Evolutionary conservation across 2,797 vertebrate genomes (phyloP).

Genomic region (Eulemur mongoz): DNA sequence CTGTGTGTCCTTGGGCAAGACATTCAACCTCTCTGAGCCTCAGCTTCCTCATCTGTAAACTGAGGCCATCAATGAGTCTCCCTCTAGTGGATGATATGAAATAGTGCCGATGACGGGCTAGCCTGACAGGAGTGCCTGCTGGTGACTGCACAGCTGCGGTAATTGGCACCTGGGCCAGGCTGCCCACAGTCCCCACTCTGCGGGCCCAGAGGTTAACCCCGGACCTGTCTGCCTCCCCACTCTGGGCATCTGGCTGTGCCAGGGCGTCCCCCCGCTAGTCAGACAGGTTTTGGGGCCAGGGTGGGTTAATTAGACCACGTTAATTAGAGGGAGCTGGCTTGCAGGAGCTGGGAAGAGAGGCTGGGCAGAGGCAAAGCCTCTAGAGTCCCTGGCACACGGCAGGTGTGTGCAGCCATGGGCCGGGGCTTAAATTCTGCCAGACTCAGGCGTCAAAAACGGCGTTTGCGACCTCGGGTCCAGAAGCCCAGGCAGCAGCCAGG

Average conservation of each 20-base stretch:
- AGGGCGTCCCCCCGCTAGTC: conserved; percentile 31
- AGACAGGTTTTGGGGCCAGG: conserved; percentile 67
- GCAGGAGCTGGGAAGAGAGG: not conserved
- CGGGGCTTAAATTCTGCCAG: conserved; percentile 66
- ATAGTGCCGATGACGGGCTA: not conserved
- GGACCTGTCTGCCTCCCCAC: not conserved
- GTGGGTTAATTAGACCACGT: not conserved
- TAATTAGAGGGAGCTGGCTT: conserved; percentile 72
- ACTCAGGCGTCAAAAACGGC: conserved; percentile 67
- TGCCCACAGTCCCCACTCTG: not conserved
- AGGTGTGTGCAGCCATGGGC: conserved; percentile 56
- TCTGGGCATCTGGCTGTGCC: conserved; percentile 39
- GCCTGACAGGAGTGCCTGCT: not conserved
- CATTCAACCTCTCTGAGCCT: not conserved
- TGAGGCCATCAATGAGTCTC: not conserved
- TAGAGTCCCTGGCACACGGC: not conserved
- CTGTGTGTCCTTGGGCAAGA: not conserved
- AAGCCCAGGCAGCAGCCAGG: conserved; percentile 53
- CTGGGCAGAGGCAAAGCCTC: not conserved
- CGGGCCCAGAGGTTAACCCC: not conserved
- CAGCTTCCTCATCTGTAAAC: not conserved
- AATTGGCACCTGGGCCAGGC: not conserved
- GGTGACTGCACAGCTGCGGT: not conserved
- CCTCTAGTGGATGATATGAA: not conserved
- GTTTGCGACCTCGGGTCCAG: conserved; percentile 18